These are phyloP conservation scores for Sclerurus mexicanus DNA, from an alignment of 2,113 vertebrate genomes.

Conservation along the genomic window DNA sequence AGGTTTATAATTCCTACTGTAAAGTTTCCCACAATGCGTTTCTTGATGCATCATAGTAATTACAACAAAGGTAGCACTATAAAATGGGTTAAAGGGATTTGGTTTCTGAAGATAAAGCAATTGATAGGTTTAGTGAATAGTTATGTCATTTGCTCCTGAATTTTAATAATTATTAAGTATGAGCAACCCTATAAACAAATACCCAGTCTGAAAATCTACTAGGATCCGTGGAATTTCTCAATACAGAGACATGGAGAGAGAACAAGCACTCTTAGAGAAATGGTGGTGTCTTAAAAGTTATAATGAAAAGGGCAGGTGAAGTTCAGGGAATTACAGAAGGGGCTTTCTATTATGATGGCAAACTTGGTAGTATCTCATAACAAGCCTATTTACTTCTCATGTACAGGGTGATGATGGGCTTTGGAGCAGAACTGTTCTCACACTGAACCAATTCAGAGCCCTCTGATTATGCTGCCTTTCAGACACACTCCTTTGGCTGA, in stretches of 20 bases:
- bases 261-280: background rate
- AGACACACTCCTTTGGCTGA: background rate
- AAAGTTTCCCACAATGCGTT: background rate
- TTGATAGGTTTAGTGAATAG: background rate
- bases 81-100: background rate
- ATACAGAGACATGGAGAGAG: background rate
- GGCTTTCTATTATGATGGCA: background rate
- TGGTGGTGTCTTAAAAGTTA: background rate
- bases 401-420: background rate
- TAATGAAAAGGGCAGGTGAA: background rate
- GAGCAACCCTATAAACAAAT: background rate
- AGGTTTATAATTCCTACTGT: background rate
- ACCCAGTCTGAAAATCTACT: background rate
- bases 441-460: background rate
- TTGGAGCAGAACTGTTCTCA: background rate
- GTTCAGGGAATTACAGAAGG: background rate
- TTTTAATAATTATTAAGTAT: background rate
- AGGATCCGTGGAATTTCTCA: background rate
- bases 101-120: background rate
- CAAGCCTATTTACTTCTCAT: background rate
- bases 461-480: background rate
- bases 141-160: background rate
- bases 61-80: background rate
- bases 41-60: background rate
- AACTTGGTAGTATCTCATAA: background rate